These are phyloP conservation scores for Dryobota labecula DNA, from an alignment of 2,888 invertebrate genomes.

Conservation along the genomic window DNA sequence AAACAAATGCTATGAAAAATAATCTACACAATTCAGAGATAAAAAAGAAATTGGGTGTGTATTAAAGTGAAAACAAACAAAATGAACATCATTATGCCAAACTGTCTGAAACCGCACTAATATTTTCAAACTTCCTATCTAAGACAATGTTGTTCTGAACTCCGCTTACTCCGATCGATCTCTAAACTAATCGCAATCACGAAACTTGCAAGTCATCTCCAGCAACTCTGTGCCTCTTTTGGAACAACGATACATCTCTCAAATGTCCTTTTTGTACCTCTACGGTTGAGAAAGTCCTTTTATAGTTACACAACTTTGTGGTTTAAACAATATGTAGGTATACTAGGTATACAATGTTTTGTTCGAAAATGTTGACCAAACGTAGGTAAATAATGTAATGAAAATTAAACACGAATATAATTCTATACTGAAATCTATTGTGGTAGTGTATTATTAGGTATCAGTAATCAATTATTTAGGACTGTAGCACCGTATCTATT, in stretches of 20 bases:
- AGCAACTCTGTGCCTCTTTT: conserved; percentile 41
- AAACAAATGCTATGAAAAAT: too few species aligned
- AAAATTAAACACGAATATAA: conserved; percentile 26
- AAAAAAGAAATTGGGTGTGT: neutral
- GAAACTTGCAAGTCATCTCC: conserved; percentile 59
- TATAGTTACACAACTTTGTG: conserved; percentile 12
- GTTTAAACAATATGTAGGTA: neutral
- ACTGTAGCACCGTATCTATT: conserved; percentile 1
- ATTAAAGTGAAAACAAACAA: conserved; percentile 8
- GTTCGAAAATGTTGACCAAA: conserved; percentile 1
- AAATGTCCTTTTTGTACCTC: conserved; percentile 31
- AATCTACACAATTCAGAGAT: neutral
- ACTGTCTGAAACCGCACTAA: conserved; percentile 34
- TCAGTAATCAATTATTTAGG: conserved; percentile 19
- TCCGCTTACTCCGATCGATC: conserved; percentile 58
- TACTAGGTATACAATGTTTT: neutral
- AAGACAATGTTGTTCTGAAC: conserved; percentile 53
- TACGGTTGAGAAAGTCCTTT: conserved; percentile 1
- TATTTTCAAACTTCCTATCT: conserved; percentile 54
- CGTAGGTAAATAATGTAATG: conserved; percentile 3
- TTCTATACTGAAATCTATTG: conserved; percentile 2
- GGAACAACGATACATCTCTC: conserved; percentile 56
- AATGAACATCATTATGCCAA: conserved; percentile 33
- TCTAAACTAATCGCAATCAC: conserved; percentile 60
- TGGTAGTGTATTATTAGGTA: neutral